Evolutionary conservation across 2,888 invertebrate species (phyloP), one percentile per base, ranked within the genome.

Genomic region (Xestia xanthographa): DNA sequence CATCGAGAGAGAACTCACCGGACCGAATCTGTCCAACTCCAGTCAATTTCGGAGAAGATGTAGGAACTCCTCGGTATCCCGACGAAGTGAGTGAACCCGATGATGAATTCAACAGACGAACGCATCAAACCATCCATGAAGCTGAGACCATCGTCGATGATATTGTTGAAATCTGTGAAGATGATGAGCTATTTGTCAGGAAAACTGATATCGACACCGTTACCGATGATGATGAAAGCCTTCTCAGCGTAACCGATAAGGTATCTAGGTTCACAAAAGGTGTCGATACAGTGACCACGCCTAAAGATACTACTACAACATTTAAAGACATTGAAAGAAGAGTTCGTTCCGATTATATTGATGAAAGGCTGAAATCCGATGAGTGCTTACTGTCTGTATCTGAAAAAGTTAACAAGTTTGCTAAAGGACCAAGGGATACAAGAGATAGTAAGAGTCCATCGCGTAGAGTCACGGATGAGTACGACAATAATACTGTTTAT

Each of bases 31-130:
- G 97, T 87, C 98, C 98, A 0, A 97, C 97, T 17, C 98, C 98
- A 0, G 96, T 97, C 8, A 97, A 97, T 58, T 96, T 97, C 12
- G 95, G 95, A 68, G 97, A 97, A 67, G 97, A 97, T 79, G 96
- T 97, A 3, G 97, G 97, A 67, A 97, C 97, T 72, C 98, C 98
- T 5, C 97, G 98, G 74, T 98, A 97, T 90, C 98, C 98, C 0
- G 98, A 98, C 91, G 97, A 97, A 89, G 97, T 98, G 0, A 97
- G 97, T 87, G 98, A 98, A 92, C 98, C 98, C 0, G 98, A 98
- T 84, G 98, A 98, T 88, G 97, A 97, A 53, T 94, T 95, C 20
- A 92, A 90, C 26, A 94, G 92, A 79, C 92, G 95, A 65, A 89
- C 92, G 50, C 89, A 96, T 86, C 94, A 95, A 71, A 95, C 94